Base-by-base conservation (phyloP, 2,113 vertebrate species). In the Megaptera novaeangliae region DNA sequence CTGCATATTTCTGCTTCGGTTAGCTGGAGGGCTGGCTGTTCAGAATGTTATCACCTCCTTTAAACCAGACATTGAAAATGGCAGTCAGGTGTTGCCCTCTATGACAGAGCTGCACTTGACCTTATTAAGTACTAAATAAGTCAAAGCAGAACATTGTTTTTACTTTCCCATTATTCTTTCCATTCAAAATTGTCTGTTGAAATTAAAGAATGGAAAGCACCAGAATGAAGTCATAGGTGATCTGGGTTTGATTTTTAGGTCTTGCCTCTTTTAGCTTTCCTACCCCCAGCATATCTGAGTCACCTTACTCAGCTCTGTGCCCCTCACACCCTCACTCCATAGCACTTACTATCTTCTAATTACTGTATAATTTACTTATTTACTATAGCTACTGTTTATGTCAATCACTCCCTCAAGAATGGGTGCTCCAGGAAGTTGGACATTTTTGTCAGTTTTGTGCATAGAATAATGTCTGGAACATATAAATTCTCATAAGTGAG, bases 361-460 rank as follows among this genome's bases (percentile, higher is more conserved):
- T 84, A 87, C 13, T 87, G 31, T 13, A 68, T 71, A 29, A 96
- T 39, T 46, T 68, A 49, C 13, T 39, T 72, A 57, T 20, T 88
- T 44, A 85, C 41, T 41, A 4, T n/a, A 69, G 55, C 17, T 55
- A 46, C 66, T 78, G 4, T 57, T 94, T n/a, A 59, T 25, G 36
- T n/a, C 49, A 29, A 5, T 97, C 29, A 46, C 61, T 87, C 18
- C 15, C 21, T 83, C 68, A 31, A 91, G 68, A 77, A 41, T n/a
- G 4, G 44, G 46, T 78, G 11, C 36, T 77, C 81, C 14, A 27
- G 11, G 39, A 63, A 46, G 18, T 57, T 69, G 27, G 55, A 49
- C 44, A n/a, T 64, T 75, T 69, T 69, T 82, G 68, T 93, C 59
- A 77, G 21, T 69, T 90, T 59, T 86, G 12, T 91, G 31, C 15